Percentiles rank a stretch among this genome's conserved stretches.
Evolutionary conservation across 2,888 invertebrate species (phyloP).

Genomic region (Nemapogon koenigi): DNA sequence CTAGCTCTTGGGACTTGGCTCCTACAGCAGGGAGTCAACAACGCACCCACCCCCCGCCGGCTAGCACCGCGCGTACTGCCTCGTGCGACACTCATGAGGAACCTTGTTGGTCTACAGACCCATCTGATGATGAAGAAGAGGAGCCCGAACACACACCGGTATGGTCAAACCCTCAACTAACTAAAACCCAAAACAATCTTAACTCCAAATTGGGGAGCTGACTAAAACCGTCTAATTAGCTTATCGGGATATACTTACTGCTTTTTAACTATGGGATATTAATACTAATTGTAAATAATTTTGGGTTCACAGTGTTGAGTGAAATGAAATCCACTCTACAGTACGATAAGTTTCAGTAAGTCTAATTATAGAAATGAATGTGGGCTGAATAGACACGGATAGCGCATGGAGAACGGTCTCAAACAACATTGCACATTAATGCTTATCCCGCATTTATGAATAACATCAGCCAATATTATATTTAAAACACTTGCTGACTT

Average conservation of each 20-base stretch:
- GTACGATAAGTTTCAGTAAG: too few species aligned
- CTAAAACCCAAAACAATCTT: too few species aligned
- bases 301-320: constrained; percentile 63
- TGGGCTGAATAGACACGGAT: constrained; percentile 53
- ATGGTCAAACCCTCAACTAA: constrained; percentile 16
- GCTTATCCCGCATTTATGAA: constrained; percentile 22
- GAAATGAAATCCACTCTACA: constrained; percentile 50
- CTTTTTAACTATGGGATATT: too few species aligned
- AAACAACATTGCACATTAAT: constrained; percentile 46
- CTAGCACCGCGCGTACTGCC: constrained; percentile 31
- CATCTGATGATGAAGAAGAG: constrained; percentile 90
- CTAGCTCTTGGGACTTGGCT: constrained; percentile 75
- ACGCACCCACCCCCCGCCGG: constrained; percentile 20
- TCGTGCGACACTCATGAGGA: constrained; percentile 69
- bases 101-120: constrained; percentile 90
- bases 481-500: too few species aligned
- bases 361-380: constrained; percentile 47
- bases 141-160: constrained; percentile 71
- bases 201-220: too few species aligned
- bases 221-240: too few species aligned
- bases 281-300: constrained; percentile 50
- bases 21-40: constrained; percentile 30
- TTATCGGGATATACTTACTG: too few species aligned
- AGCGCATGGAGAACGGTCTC: constrained; percentile 53
- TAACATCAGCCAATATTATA: too few species aligned